These are phyloP conservation scores for Poecilia wingei DNA, from an alignment of 2,797 vertebrate genomes.

Conservation along the genomic window DNA sequence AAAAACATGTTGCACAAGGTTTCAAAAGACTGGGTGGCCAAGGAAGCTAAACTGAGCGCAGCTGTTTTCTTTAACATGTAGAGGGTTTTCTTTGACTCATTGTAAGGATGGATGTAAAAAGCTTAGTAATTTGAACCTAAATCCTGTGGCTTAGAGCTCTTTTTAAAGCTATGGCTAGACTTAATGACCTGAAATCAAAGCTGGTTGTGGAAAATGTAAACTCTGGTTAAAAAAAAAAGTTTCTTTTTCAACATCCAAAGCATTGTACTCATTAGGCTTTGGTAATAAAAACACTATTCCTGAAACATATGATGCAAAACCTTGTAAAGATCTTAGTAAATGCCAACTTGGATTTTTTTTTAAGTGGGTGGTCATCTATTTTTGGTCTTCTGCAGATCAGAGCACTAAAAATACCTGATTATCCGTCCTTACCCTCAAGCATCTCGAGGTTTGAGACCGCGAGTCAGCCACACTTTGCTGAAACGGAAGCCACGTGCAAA, in stretches of 20 bases:
- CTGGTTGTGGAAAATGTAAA: constrained; percentile 59
- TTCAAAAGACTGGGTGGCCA: constrained; percentile 50
- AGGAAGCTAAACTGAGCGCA: constrained; percentile 43
- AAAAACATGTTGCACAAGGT: constrained; percentile 11
- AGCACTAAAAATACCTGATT: constrained; percentile 54
- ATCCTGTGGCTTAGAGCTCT: constrained; percentile 57
- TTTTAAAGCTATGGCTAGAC: constrained; percentile 56
- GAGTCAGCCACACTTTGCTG: not conserved
- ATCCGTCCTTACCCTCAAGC: constrained; percentile 20
- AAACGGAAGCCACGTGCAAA: not conserved
- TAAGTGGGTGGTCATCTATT: constrained; percentile 54
- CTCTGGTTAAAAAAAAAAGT: constrained; percentile 18
- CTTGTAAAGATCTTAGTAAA: constrained; percentile 46
- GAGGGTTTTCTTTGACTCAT: constrained; percentile 35
- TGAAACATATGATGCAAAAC: constrained; percentile 9
- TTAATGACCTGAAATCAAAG: constrained; percentile 60
- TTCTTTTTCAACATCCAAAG: constrained; percentile 5
- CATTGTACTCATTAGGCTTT: constrained; percentile 54
- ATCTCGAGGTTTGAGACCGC: constrained; percentile 6
- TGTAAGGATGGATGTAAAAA: constrained; percentile 44
- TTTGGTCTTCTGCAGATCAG: constrained; percentile 21
- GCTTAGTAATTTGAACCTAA: constrained; percentile 60
- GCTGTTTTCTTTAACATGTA: constrained; percentile 49
- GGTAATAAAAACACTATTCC: constrained; percentile 56
- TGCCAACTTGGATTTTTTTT: constrained; percentile 23